A percentile compares a stretch with the other conserved stretches of the same genome.
phyloP scores from a whole-genome alignment of 2,888 invertebrate genomes.

The Pseudanteris insignis region DNA sequence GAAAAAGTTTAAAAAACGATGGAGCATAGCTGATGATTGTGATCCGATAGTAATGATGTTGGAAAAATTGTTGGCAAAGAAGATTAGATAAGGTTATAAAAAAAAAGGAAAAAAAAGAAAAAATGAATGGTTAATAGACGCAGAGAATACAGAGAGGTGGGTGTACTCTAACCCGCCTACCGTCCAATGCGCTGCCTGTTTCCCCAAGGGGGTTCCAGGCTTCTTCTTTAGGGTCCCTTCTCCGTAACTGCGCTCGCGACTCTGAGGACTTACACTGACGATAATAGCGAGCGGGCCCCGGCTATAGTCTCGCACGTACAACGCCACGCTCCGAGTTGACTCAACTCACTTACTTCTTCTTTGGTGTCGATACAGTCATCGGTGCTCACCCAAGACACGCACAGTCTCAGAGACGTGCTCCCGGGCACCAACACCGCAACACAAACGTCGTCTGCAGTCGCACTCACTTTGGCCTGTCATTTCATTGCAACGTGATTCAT shows the following conservation, averaged over 20 bases:
- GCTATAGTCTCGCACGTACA: constrained; percentile 43
- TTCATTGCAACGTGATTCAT: too few species aligned
- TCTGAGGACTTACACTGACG: constrained; percentile 48
- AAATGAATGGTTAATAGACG: constrained; percentile 45
- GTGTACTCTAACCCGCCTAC: constrained; percentile 64
- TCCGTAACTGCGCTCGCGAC: constrained; percentile 50
- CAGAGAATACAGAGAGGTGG: constrained; percentile 52
- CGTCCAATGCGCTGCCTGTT: constrained; percentile 65
- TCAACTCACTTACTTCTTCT: constrained; percentile 17
- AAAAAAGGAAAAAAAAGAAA: too few species aligned
- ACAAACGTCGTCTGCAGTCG: too few species aligned
- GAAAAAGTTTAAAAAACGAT: too few species aligned
- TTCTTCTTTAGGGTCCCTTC: constrained; percentile 62
- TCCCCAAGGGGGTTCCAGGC: constrained; percentile 62
- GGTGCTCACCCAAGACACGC: constrained; percentile 11
- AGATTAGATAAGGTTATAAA: constrained; percentile 23
- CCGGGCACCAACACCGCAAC: neutral
- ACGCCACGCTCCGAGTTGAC: constrained; percentile 28
- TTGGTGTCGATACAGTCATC: constrained; percentile 19
- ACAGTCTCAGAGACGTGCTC: neutral
- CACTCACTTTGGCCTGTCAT: too few species aligned
- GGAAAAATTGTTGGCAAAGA: too few species aligned
- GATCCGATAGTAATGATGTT: too few species aligned
- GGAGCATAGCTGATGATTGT: too few species aligned
- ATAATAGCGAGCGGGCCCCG: constrained; percentile 56